A percentile compares a stretch with the other conserved stretches of the same genome.
These are phyloP conservation scores for Pogonognathellus flavescens DNA, from an alignment of 1,140 invertebrate genomes.

Conservation along the genomic window DNA sequence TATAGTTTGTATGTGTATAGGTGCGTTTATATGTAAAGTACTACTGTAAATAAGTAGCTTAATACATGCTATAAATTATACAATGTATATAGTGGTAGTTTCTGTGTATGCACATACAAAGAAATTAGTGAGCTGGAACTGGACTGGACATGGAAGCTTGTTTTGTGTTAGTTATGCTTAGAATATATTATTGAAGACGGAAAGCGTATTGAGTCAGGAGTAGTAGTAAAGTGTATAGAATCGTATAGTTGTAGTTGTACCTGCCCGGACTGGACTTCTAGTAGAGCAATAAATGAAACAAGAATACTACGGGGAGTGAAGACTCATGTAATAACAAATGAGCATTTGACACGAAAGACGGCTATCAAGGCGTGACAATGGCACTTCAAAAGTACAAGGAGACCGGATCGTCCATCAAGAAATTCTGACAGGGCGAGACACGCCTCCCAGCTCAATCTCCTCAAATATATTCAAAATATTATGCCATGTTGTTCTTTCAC, in stretches of 20 bases:
- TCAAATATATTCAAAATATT: constrained; percentile 56
- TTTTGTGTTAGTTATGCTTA: not conserved
- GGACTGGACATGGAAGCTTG: not conserved
- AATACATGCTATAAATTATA: no score
- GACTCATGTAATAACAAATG: constrained; percentile 60
- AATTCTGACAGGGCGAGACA: constrained; percentile 36
- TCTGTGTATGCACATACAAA: no score
- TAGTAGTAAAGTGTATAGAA: constrained; percentile 15
- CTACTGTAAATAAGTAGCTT: not conserved
- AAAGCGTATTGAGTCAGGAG: not conserved
- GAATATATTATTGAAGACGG: not conserved
- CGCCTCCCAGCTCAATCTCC: constrained; percentile 42
- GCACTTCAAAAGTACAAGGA: constrained; percentile 56
- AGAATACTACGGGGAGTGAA: constrained; percentile 47
- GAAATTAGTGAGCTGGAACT: constrained; percentile 12
- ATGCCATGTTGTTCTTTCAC: constrained; percentile 43
- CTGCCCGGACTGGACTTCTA: not conserved
- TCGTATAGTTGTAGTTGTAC: not conserved
- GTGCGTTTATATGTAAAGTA: no score
- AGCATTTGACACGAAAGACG: constrained; percentile 62
- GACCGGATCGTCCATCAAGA: constrained; percentile 57
- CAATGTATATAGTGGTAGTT: no score
- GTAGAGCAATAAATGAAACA: constrained; percentile 28
- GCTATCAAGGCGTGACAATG: constrained; percentile 62
- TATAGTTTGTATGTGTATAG: not conserved